Conservation (phyloP, 2,888 invertebrate species). For the Ormyrus thymus region DNA sequence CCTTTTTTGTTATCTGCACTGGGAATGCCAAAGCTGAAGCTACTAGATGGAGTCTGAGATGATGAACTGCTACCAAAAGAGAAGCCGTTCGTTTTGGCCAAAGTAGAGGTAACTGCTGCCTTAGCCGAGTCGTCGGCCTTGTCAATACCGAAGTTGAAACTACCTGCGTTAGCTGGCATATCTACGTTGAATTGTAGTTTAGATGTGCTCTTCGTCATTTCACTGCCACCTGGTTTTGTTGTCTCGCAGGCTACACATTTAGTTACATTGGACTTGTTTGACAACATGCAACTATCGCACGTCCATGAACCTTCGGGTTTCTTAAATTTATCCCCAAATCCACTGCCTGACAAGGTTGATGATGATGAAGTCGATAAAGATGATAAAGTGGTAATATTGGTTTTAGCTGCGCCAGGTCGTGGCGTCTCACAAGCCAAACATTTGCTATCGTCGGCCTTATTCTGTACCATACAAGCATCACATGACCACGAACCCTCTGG, state of each 20-base stretch:
- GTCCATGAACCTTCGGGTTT: conserved; percentile 77
- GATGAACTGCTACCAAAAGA: conserved; percentile 70
- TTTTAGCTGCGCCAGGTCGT: conserved; percentile 46
- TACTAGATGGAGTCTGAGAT: conserved; percentile 44
- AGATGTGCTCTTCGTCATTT: conserved; percentile 35
- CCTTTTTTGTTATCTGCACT: conserved; percentile 52
- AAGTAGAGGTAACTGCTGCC: conserved; percentile 47
- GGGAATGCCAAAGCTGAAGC: conserved; percentile 67
- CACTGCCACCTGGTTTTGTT: conserved; percentile 72
- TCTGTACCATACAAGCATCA: conserved; percentile 77
- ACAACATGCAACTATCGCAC: conserved; percentile 78
- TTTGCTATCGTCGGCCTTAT: conserved; percentile 73
- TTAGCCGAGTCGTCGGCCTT: conserved; percentile 67
- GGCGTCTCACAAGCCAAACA: conserved; percentile 74
- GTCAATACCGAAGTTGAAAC: conserved; percentile 77
- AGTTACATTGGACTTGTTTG: conserved; percentile 74
- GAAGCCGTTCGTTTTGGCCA: conserved; percentile 66
- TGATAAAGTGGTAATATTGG: conserved; percentile 46
- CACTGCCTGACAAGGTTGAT: conserved; percentile 21
- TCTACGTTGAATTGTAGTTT: conserved; percentile 66
- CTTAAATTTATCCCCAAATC: conserved; percentile 72
- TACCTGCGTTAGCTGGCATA: conserved; percentile 60
- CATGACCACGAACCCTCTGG: conserved; percentile 78
- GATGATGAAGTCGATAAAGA: neutral
- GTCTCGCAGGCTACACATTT: conserved; percentile 77